These are phyloP conservation scores for Cheiracanthium punctorium DNA, from an alignment of 2,888 invertebrate species.

Conservation along the genomic window DNA sequence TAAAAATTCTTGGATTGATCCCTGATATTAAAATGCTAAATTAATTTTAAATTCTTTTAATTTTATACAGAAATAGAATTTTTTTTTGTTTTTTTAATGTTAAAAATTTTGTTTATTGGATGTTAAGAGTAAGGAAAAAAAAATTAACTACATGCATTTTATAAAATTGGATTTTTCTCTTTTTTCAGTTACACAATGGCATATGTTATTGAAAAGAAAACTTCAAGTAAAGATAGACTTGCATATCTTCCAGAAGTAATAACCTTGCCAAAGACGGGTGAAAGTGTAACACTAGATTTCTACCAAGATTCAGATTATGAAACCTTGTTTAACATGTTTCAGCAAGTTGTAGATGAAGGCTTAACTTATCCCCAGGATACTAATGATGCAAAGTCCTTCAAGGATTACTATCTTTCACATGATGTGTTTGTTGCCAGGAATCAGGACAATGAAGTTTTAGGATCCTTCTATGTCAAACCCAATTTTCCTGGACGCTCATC, in stretches of 20 bases:
- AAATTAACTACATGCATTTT: too few relatives aligned
- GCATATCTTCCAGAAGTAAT: slow-evolving; percentile 52
- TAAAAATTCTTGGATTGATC: too few relatives aligned
- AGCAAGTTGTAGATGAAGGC: slow-evolving; percentile 59
- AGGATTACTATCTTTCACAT: slow-evolving; percentile 60
- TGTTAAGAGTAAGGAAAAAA: too few relatives aligned
- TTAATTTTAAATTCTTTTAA: too few relatives aligned
- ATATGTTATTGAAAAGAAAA: slow-evolving; percentile 29
- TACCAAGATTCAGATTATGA: slow-evolving; percentile 48
- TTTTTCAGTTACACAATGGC: slow-evolving; percentile 34
- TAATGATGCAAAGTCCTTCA: slow-evolving; percentile 42
- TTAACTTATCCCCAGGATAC: slow-evolving; percentile 69
- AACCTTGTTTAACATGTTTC: slow-evolving; percentile 38
- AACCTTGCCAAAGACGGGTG: slow-evolving; percentile 33
- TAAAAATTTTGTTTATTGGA: too few relatives aligned
- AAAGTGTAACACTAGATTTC: slow-evolving; percentile 39
- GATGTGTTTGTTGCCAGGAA: slow-evolving; percentile 55
- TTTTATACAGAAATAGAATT: too few relatives aligned
- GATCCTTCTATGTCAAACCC: slow-evolving; percentile 69
- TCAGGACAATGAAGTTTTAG: slow-evolving; percentile 13
- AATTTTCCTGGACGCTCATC: slow-evolving; percentile 70
- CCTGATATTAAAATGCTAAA: too few relatives aligned
- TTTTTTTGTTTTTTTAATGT: too few relatives aligned
- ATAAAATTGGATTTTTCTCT: too few relatives aligned
- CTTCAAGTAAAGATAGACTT: not conserved